A percentile compares a stretch with the other conserved stretches of the same genome.
Evolutionary conservation across 2,888 invertebrate genomes (phyloP).

Genomic region (Entomobrya multifasciata): DNA sequence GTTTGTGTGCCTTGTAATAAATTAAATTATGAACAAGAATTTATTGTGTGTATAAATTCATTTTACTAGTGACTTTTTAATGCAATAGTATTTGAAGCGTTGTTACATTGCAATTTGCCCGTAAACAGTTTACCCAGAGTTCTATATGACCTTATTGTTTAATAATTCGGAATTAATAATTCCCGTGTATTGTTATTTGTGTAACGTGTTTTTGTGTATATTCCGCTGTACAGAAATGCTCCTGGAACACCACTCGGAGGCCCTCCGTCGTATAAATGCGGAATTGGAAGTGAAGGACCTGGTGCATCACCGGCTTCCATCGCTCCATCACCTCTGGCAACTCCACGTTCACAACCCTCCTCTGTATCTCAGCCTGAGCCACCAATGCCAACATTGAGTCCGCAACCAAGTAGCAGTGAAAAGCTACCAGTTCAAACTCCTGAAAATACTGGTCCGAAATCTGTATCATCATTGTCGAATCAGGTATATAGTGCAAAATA

Average conservation of each 20-base stretch:
- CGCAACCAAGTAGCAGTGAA: constrained; percentile 81
- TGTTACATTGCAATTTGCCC: too few species aligned
- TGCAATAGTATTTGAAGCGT: too few species aligned
- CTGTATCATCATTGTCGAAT: constrained; percentile 81
- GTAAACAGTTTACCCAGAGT: too few species aligned
- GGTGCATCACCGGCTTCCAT: constrained; percentile 87
- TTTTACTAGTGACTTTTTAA: too few species aligned
- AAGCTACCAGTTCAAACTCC: constrained; percentile 80
- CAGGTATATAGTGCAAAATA: constrained; percentile 80
- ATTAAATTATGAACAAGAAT: too few species aligned
- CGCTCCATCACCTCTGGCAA: constrained; percentile 87
- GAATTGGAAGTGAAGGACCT: constrained; percentile 80
- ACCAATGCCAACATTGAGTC: constrained; percentile 78
- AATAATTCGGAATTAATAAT: too few species aligned
- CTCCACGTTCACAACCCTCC: constrained; percentile 86
- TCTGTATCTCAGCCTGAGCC: constrained; percentile 80
- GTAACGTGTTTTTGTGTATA: too few species aligned
- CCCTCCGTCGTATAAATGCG: constrained; percentile 85
- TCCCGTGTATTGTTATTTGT: too few species aligned
- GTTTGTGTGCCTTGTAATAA: too few species aligned
- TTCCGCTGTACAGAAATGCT: constrained; percentile 29
- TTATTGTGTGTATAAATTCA: too few species aligned
- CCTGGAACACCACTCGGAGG: constrained; percentile 85
- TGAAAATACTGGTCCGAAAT: constrained; percentile 81
- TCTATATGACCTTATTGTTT: too few species aligned